Evolutionary conservation across 2,113 vertebrate genomes (phyloP).

Genomic region (Strigops habroptila): DNA sequence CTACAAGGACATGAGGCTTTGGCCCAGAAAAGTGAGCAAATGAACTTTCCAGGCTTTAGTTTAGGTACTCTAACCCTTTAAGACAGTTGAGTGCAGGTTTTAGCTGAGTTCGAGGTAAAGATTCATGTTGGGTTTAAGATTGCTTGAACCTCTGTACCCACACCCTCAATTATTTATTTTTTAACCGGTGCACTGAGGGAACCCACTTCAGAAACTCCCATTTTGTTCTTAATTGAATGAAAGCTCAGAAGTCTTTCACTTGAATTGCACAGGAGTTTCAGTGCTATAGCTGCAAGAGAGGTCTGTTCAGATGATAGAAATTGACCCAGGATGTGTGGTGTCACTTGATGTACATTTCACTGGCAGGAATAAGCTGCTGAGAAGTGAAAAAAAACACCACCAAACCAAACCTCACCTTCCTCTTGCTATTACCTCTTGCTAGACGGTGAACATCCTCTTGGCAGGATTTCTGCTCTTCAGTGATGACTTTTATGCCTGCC

Average conservation of each 20-base stretch:
- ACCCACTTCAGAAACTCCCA: conserved; percentile 1
- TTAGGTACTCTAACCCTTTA: not conserved
- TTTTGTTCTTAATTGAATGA: not conserved
- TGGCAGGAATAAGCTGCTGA: not conserved
- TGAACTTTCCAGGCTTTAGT: not conserved
- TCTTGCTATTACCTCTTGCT: not conserved
- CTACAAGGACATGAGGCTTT: not conserved
- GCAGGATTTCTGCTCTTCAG: not conserved
- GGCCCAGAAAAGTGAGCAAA: not conserved
- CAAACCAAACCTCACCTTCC: not conserved
- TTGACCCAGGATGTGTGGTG: rapidly evolving
- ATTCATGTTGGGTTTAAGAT: conserved; percentile 26
- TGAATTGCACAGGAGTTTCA: not conserved
- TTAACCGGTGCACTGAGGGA: not conserved
- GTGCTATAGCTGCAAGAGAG: not conserved
- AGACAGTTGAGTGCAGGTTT: not conserved
- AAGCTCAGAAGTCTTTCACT: not conserved
- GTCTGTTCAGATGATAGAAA: not conserved
- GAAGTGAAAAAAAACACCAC: not conserved
- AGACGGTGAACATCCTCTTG: not conserved
- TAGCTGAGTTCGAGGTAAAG: not conserved
- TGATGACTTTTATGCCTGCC: not conserved
- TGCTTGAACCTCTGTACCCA: not conserved
- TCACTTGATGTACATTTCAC: not conserved
- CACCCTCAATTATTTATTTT: not conserved